These are phyloP conservation scores for Protodeltote pygarga DNA, from an alignment of 2,888 invertebrate genomes.

Conservation along the genomic window DNA sequence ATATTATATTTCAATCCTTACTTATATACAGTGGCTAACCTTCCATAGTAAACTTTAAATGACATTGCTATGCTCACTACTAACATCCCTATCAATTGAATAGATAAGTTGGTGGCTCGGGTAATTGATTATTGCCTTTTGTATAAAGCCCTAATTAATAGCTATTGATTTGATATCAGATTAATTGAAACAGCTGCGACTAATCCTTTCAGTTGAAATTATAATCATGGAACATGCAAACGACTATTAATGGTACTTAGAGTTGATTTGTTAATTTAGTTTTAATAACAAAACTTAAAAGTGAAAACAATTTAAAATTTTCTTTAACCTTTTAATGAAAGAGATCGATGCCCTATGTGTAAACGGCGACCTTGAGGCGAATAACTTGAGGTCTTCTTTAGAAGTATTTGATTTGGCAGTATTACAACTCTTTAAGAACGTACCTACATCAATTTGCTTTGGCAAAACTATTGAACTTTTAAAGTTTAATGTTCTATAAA, in stretches of 20 bases:
- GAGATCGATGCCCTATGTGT: conserved; percentile 2
- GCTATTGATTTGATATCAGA: conserved; percentile 3
- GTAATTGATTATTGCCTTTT: no score
- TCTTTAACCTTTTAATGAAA: background rate
- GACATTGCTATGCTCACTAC: no score
- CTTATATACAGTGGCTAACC: no score
- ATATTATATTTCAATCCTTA: no score
- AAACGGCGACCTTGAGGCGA: conserved; percentile 20
- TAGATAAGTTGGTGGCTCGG: no score
- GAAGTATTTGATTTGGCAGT: conserved; percentile 26
- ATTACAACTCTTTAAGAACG: conserved; percentile 10
- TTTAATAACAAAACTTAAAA: background rate
- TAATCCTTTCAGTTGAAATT: conserved; percentile 16
- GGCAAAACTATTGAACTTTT: conserved; percentile 15
- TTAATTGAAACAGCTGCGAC: conserved; percentile 16
- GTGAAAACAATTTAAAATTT: background rate
- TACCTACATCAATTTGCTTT: conserved; percentile 23
- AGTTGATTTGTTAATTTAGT: background rate
- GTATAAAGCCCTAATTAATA: background rate
- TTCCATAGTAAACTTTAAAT: no score
- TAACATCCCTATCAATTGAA: no score
- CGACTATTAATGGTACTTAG: background rate
- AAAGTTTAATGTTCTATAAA: conserved; percentile 22
- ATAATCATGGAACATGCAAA: background rate
- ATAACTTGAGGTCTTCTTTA: conserved; percentile 18